phyloP scores from a whole-genome alignment of 2,113 vertebrate genomes.

The Oenanthe oenanthe region DNA sequence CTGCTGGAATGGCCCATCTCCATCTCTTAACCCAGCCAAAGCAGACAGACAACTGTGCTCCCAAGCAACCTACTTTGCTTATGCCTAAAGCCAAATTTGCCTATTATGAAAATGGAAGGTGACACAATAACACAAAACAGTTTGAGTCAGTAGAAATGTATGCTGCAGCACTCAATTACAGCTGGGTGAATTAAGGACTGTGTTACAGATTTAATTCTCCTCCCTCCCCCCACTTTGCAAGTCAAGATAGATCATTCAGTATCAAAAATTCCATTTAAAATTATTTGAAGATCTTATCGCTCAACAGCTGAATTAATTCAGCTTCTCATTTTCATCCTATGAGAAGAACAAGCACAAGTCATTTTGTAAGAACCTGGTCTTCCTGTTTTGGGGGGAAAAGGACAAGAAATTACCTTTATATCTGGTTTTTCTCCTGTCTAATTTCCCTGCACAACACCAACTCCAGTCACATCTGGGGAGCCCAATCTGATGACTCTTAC shows the following conservation, averaged over 20 bases:
- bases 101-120: conserved; percentile 30
- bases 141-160: conserved; percentile 18
- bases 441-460: neutral
- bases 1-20: neutral
- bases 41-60: neutral
- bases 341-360: neutral
- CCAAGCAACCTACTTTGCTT: neutral
- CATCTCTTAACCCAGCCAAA: neutral
- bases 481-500: neutral
- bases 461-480: neutral
- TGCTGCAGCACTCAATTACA: neutral
- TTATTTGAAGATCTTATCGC: neutral
- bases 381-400: neutral
- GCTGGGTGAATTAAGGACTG: conserved; percentile 1
- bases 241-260: neutral
- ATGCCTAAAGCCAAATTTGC: conserved; percentile 26
- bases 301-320: neutral
- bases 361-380: neutral
- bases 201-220: neutral
- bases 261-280: neutral
- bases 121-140: conserved; percentile 6
- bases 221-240: neutral
- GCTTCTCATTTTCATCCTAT: neutral
- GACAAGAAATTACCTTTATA: neutral
- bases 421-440: neutral